Evolutionary conservation across 1,140 invertebrate genomes (phyloP).

Genomic region (Eriocheir sinensis): DNA sequence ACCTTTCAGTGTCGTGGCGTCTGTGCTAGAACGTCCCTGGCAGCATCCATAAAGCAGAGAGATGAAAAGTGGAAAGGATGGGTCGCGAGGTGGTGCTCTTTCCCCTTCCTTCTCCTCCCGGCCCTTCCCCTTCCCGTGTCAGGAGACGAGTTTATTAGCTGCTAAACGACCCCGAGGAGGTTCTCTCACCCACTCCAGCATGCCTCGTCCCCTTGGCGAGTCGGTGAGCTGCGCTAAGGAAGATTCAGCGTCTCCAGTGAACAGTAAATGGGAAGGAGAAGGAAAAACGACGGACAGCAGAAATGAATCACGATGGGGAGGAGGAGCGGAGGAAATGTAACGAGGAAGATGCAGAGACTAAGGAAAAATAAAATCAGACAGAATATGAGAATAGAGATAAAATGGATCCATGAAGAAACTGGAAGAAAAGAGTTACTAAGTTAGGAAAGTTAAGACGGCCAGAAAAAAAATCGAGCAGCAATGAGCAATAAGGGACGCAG

Average conservation of each 20-base stretch:
- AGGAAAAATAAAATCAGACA: too few relatives aligned
- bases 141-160: not conserved
- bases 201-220: not conserved
- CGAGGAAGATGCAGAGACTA: too few relatives aligned
- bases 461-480: too few relatives aligned
- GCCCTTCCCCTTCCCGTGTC: too few relatives aligned
- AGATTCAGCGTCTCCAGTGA: not conserved
- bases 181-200: not conserved
- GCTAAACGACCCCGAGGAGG: not conserved
- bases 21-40: too few relatives aligned
- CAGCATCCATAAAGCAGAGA: too few relatives aligned
- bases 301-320: not conserved
- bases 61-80: not conserved
- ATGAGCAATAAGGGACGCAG: too few relatives aligned
- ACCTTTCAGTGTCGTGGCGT: too few relatives aligned
- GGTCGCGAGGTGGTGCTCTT: not conserved
- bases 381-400: too few relatives aligned
- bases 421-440: too few relatives aligned
- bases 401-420: too few relatives aligned
- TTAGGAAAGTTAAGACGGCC: too few relatives aligned
- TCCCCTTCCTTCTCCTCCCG: constrained; percentile 31
- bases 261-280: not conserved
- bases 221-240: not conserved
- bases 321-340: not conserved
- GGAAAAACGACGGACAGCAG: not conserved